These are phyloP conservation scores for Drosophila ogumai DNA, from an alignment of 1,140 invertebrate genomes.

Conservation along the genomic window DNA sequence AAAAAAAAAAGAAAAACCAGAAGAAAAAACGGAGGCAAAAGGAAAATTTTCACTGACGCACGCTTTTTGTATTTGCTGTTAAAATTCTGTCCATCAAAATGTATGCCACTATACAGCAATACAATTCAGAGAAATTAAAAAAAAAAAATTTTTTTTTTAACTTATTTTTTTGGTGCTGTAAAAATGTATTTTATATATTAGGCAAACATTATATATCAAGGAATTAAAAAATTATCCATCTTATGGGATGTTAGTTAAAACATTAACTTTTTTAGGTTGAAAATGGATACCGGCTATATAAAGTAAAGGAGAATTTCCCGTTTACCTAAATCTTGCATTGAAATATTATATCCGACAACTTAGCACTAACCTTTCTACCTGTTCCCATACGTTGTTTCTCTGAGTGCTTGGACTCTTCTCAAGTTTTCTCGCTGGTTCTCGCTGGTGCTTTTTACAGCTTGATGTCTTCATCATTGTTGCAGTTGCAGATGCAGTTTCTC, in stretches of 20 bases:
- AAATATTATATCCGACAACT: too few relatives aligned
- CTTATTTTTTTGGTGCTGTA: too few relatives aligned
- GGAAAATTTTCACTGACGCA: conserved; percentile 74
- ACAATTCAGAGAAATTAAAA: neutral
- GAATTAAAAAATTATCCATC: too few relatives aligned
- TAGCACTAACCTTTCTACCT: conserved; percentile 1
- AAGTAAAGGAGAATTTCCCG: too few relatives aligned
- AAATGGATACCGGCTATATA: too few relatives aligned
- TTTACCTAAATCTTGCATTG: too few relatives aligned
- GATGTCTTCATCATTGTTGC: conserved; percentile 77
- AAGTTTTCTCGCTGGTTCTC: conserved; percentile 46
- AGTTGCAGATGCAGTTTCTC: conserved; percentile 43
- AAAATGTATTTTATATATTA: too few relatives aligned
- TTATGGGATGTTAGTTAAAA: too few relatives aligned
- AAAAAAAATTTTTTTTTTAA: too few relatives aligned
- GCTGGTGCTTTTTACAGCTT: conserved; percentile 71
- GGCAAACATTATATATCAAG: too few relatives aligned
- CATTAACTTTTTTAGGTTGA: too few relatives aligned
- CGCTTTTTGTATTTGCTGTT: conserved; percentile 43
- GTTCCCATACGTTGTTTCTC: conserved; percentile 2
- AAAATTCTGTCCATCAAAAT: conserved; percentile 47
- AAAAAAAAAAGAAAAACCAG: conserved; percentile 9
- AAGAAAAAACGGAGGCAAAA: conserved; percentile 25
- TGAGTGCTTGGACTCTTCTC: conserved; percentile 22
- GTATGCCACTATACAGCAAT: conserved; percentile 19